Conservation (phyloP, 2,113 vertebrate genomes). For the Chionis minor region DNA sequence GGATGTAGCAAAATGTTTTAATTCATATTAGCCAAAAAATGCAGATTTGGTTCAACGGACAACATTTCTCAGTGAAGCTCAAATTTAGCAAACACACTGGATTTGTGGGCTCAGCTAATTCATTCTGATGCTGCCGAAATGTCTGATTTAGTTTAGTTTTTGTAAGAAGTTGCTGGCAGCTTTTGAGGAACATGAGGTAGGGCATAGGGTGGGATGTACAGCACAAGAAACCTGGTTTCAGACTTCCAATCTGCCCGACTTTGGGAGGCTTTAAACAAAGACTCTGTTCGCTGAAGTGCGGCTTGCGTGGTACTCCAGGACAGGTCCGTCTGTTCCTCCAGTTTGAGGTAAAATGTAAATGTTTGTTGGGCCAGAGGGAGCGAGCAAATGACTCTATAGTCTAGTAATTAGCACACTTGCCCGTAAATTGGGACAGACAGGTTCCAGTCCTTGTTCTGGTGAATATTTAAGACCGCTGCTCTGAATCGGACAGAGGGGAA, state of each 20-base stretch:
- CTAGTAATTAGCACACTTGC: conserved; percentile 48
- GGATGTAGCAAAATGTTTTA: background rate
- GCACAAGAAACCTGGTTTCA: background rate
- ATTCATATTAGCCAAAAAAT: background rate
- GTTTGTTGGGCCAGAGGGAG: conserved; percentile 50
- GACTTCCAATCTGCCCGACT: background rate
- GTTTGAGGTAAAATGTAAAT: conserved; percentile 53
- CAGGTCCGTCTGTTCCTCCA: background rate
- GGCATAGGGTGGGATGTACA: background rate
- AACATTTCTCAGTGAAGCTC: background rate
- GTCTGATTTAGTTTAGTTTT: background rate
- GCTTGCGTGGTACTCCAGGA: background rate
- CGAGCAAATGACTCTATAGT: conserved; percentile 44
- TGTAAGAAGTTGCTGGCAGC: background rate
- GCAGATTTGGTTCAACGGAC: background rate
- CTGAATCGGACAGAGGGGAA: conserved; percentile 18
- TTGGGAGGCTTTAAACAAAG: background rate
- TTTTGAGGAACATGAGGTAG: background rate
- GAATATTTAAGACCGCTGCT: conserved; percentile 11
- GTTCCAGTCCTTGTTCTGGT: conserved; percentile 38
- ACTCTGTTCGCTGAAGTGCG: accelerated
- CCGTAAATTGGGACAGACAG: conserved; percentile 1
- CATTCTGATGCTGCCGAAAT: background rate
- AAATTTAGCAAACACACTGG: accelerated
- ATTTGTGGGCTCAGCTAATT: background rate